Conservation (phyloP, 2,113 vertebrate species). For the Silurus glanis region DNA sequence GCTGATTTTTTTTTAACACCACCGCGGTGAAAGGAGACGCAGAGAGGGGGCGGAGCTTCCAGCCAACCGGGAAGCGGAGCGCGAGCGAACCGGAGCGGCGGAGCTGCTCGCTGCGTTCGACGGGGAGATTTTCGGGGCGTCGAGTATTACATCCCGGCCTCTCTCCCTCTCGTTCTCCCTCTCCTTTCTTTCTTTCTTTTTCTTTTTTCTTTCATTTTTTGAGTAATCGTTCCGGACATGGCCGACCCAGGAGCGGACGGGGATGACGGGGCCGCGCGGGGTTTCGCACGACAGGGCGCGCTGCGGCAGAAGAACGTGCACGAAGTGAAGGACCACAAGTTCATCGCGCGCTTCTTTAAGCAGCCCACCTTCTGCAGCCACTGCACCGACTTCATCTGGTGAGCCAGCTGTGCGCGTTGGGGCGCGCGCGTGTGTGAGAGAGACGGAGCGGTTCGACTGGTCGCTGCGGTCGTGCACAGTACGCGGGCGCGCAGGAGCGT, state of each 20-base stretch:
- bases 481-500: background rate
- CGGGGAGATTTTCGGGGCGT: background rate
- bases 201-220: background rate
- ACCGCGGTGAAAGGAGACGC: slow-evolving; percentile 9
- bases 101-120: slow-evolving; percentile 6
- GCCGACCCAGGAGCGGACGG: slow-evolving; percentile 66
- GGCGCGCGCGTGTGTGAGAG: slow-evolving; percentile 28
- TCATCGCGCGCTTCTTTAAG: slow-evolving; percentile 92
- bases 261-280: slow-evolving; percentile 77
- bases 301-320: slow-evolving; percentile 85
- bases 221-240: slow-evolving; percentile 62
- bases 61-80: slow-evolving; percentile 52
- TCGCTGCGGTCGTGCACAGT: background rate
- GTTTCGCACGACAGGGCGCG: slow-evolving; percentile 87
- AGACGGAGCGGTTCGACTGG: background rate
- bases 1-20: background rate
- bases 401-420: slow-evolving; percentile 55
- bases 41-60: slow-evolving; percentile 36
- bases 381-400: slow-evolving; percentile 92
- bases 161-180: background rate
- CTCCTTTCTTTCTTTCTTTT: background rate
- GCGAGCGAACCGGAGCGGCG: slow-evolving; percentile 26
- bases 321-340: slow-evolving; percentile 88
- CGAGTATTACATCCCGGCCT: background rate
- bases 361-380: slow-evolving; percentile 93